phyloP scores from a whole-genome alignment of 2,113 vertebrate genomes.

The Brachypodius melanocephalos region DNA sequence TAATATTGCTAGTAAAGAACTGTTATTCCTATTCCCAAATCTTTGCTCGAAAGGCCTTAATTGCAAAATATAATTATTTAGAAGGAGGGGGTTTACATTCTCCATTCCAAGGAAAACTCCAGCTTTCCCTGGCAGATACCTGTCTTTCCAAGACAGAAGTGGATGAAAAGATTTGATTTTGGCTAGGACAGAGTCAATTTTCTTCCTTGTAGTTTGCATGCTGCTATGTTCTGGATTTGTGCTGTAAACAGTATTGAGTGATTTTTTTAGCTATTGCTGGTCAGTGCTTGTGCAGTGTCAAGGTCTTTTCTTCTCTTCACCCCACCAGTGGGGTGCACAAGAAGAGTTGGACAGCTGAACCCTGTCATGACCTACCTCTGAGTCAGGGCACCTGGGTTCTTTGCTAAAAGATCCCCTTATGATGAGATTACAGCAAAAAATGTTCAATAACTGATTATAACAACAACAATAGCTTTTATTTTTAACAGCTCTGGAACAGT shows the following conservation, averaged over 20 bases:
- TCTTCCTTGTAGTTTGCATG: background rate
- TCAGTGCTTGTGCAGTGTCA: background rate
- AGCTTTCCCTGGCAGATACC: too few species aligned
- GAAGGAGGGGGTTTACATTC: too few species aligned
- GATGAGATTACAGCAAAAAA: background rate
- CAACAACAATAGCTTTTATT: background rate
- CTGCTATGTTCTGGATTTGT: background rate
- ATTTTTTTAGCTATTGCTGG: background rate
- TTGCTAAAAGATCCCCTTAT: background rate
- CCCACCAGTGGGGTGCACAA: background rate
- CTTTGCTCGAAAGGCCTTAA: too few species aligned
- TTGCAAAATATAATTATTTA: too few species aligned
- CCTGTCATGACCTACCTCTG: rapidly evolving
- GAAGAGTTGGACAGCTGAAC: background rate
- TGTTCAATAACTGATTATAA: background rate
- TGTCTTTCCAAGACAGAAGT: too few species aligned
- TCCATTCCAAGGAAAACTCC: too few species aligned
- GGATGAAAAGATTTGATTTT: background rate
- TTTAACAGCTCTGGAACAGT: background rate
- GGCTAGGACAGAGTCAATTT: background rate
- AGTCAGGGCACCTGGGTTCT: background rate
- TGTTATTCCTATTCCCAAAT: too few species aligned
- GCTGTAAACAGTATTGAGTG: background rate
- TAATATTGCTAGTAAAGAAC: too few species aligned
- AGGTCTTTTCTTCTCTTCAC: background rate